Conservation (phyloP, 2,888 invertebrate species). For the Myopa tessellatipennis region DNA sequence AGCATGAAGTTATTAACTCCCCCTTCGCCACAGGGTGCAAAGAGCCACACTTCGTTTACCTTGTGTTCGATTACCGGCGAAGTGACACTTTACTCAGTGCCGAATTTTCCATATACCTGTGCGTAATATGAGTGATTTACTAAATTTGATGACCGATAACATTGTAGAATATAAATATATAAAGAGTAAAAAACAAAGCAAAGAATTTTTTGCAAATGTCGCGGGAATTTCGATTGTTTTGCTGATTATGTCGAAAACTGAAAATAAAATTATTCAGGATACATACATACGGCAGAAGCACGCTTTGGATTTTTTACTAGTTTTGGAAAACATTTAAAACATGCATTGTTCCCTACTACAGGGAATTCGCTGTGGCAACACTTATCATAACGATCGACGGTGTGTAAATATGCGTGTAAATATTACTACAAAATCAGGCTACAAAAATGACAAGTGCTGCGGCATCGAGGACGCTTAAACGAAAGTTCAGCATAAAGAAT, state of each 20-base stretch:
- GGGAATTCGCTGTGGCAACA: too few relatives aligned
- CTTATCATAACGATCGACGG: too few relatives aligned
- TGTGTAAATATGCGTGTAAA: not conserved
- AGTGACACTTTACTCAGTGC: not conserved
- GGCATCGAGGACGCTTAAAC: not conserved
- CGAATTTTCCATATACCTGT: not conserved
- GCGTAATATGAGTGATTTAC: not conserved
- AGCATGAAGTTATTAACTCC: too few relatives aligned
- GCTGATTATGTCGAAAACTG: too few relatives aligned
- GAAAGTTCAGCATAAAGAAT: not conserved
- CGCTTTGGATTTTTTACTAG: too few relatives aligned
- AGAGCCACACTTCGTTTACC: too few relatives aligned
- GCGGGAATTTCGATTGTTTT: not conserved
- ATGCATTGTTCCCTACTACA: too few relatives aligned
- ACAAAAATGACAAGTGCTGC: not conserved
- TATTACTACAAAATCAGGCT: not conserved
- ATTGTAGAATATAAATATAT: not conserved
- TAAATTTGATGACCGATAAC: not conserved
- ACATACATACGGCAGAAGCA: too few relatives aligned
- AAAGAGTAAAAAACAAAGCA: not conserved
- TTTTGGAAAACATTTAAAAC: too few relatives aligned
- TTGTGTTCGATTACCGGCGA: too few relatives aligned
- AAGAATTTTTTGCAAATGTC: not conserved
- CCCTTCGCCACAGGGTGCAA: too few relatives aligned
- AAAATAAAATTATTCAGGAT: too few relatives aligned